Percentiles rank a stretch among this genome's conserved stretches.
These are phyloP conservation scores for Tortrix viridana DNA, from an alignment of 2,888 invertebrate species.

Conservation along the genomic window DNA sequence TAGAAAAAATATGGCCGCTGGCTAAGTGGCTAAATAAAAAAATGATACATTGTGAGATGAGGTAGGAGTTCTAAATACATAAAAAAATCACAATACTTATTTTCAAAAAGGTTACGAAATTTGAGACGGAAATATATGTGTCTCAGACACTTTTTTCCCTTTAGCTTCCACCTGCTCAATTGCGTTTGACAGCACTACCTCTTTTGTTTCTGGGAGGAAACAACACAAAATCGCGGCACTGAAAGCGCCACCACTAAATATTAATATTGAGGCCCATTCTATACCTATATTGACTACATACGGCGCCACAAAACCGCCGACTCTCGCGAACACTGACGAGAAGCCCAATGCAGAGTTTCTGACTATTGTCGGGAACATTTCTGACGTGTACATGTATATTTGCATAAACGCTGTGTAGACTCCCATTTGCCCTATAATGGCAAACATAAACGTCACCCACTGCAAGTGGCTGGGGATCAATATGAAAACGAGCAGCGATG, in stretches of 20 bases:
- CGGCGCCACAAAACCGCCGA: slow-evolving; percentile 88
- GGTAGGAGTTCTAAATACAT: too few species aligned
- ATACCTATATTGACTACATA: slow-evolving; percentile 85
- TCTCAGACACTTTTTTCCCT: slow-evolving; percentile 12
- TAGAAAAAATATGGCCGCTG: neutral
- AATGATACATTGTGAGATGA: too few species aligned
- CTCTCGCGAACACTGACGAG: slow-evolving; percentile 87
- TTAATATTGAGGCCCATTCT: slow-evolving; percentile 69
- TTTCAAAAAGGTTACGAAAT: neutral
- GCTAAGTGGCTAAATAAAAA: too few species aligned
- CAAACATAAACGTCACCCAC: slow-evolving; percentile 86
- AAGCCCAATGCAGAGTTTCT: slow-evolving; percentile 91
- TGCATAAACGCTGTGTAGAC: slow-evolving; percentile 87
- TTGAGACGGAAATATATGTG: slow-evolving; percentile 10
- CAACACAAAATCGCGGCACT: slow-evolving; percentile 63
- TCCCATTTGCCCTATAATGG: slow-evolving; percentile 90
- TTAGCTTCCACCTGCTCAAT: slow-evolving; percentile 63
- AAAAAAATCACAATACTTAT: too few species aligned
- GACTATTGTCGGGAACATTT: slow-evolving; percentile 91
- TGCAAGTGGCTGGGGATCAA: slow-evolving; percentile 59
- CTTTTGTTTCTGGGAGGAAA: slow-evolving; percentile 73
- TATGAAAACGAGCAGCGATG: slow-evolving; percentile 65
- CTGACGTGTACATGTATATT: slow-evolving; percentile 89
- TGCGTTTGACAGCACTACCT: slow-evolving; percentile 66
- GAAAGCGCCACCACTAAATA: slow-evolving; percentile 67